phyloP scores from a whole-genome alignment of 2,888 invertebrate genomes.

The Stenoptilia bipunctidactyla region DNA sequence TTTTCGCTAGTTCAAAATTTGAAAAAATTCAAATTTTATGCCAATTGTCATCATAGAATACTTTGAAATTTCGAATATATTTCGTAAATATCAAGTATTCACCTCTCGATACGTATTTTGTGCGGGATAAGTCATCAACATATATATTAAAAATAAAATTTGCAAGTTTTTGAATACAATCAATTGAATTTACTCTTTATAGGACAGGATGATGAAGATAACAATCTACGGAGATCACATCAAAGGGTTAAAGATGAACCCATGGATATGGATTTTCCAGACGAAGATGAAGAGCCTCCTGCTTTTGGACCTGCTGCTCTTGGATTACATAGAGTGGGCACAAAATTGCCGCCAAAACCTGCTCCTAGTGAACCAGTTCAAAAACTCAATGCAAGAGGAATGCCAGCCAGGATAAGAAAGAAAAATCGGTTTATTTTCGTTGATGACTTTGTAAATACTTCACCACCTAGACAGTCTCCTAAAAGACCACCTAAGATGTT shows the following conservation, averaged over 20 bases:
- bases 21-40: conserved; percentile 66
- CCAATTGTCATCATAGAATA: conserved; percentile 43
- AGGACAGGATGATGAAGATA: conserved; percentile 38
- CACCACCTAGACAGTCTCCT: conserved; percentile 80
- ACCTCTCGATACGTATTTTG: not conserved
- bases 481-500: conserved; percentile 75
- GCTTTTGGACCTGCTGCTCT: conserved; percentile 84
- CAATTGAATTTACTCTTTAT: conserved; percentile 7
- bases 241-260: conserved; percentile 68
- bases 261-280: conserved; percentile 74
- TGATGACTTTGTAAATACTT: conserved; percentile 85
- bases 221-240: conserved; percentile 32
- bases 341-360: conserved; percentile 78
- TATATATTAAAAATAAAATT: no score
- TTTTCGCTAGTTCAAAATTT: conserved; percentile 62
- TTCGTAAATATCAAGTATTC: not conserved
- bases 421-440: conserved; percentile 91
- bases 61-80: conserved; percentile 21
- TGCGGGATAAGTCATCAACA: no score
- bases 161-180: conserved; percentile 6
- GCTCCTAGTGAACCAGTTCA: conserved; percentile 82
- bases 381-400: conserved; percentile 86
- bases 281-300: conserved; percentile 77
- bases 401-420: conserved; percentile 92
- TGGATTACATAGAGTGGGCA: conserved; percentile 85